Conservation (phyloP, 2,888 invertebrate species). For the Mellilla xanthometata region DNA sequence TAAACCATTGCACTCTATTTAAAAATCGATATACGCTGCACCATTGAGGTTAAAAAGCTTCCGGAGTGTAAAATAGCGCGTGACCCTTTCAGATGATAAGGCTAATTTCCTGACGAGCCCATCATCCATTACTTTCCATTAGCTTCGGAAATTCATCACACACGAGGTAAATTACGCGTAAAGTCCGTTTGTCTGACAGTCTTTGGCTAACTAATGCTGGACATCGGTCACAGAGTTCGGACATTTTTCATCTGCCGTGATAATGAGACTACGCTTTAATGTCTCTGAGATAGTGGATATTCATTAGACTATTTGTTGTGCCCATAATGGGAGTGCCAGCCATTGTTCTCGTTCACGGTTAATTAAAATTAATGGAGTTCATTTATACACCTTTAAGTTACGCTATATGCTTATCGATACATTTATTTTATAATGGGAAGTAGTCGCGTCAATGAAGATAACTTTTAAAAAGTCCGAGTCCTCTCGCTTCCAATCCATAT, state of each 20-base stretch:
- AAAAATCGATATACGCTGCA: conserved; percentile 23
- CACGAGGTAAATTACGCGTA: conserved; percentile 37
- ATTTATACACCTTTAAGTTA: conserved; percentile 10
- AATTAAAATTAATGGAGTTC: conserved; percentile 17
- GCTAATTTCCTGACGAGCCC: conserved; percentile 48
- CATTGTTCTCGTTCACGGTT: conserved; percentile 37
- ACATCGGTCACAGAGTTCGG: conserved; percentile 47
- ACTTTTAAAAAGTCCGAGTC: no score
- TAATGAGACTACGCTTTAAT: conserved; percentile 50
- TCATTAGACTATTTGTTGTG: conserved; percentile 46
- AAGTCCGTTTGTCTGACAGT: conserved; percentile 24
- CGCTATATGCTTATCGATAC: background rate
- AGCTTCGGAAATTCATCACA: conserved; percentile 49
- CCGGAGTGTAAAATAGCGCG: conserved; percentile 40
- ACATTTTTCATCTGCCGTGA: conserved; percentile 45
- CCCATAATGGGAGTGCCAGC: conserved; percentile 13
- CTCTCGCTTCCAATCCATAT: no score
- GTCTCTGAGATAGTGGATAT: conserved; percentile 34
- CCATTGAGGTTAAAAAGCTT: conserved; percentile 35
- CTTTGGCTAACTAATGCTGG: conserved; percentile 36
- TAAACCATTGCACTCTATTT: conserved; percentile 4
- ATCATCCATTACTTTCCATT: conserved; percentile 48
- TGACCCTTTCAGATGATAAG: conserved; percentile 43
- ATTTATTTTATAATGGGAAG: no score
- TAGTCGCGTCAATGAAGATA: no score